Conservation (phyloP, 1,140 invertebrate species). For the Heliconius melpomene region DNA sequence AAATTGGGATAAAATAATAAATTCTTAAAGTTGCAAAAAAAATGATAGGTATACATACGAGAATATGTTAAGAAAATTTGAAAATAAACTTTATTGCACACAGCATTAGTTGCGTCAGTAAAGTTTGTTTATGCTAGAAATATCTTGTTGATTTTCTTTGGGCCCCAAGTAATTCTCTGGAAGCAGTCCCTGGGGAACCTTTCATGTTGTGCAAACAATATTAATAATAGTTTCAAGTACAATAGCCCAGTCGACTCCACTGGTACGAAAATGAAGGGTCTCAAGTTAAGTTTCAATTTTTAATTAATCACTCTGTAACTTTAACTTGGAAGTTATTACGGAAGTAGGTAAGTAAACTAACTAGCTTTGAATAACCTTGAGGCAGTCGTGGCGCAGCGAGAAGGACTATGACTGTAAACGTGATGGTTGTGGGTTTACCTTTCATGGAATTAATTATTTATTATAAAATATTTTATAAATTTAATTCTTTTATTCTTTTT, state of each 20-base stretch:
- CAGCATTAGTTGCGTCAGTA: neutral
- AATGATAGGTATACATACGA: no score
- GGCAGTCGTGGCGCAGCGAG: no score
- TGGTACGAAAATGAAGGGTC: neutral
- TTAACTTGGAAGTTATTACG: neutral
- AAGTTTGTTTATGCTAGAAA: neutral
- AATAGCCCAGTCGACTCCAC: neutral
- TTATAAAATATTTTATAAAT: no score
- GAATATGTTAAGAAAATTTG: neutral
- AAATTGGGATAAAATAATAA: neutral
- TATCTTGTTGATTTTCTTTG: conserved; percentile 7
- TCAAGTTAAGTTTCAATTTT: conserved; percentile 8
- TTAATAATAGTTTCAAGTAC: conserved; percentile 20
- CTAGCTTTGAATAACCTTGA: no score
- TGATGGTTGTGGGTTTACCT: neutral
- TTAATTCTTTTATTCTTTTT: no score
- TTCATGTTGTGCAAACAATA: conserved; percentile 9
- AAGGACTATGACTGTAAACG: neutral
- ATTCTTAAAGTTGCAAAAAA: neutral
- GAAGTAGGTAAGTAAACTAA: neutral
- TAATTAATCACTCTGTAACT: neutral
- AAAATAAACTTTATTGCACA: neutral
- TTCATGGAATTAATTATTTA: neutral
- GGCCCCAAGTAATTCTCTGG: neutral
- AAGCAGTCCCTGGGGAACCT: conserved; percentile 4